phyloP scores from a whole-genome alignment of 2,797 vertebrate genomes.

The Amblyopsis hoosieri region DNA sequence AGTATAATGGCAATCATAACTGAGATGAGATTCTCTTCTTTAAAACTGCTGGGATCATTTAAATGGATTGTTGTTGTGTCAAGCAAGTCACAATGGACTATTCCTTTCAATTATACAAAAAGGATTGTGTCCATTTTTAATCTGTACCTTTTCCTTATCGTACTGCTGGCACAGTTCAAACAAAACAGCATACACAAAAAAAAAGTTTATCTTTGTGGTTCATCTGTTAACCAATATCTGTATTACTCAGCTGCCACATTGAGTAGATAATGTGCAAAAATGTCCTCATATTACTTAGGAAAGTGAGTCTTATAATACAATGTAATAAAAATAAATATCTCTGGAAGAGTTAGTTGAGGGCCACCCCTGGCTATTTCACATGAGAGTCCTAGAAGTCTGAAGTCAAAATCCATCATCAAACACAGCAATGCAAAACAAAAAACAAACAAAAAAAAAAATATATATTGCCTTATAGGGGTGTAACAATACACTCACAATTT shows the following conservation, averaged over 20 bases:
- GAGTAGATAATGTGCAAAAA: constrained; percentile 95
- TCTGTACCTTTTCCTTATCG: too few species aligned
- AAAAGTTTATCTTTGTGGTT: constrained; percentile 14
- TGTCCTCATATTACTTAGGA: constrained; percentile 75
- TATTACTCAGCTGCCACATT: constrained; percentile 93
- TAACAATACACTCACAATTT: too few species aligned
- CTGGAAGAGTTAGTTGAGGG: constrained; percentile 57
- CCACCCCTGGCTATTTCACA: too few species aligned
- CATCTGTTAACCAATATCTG: constrained; percentile 33
- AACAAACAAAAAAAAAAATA: constrained; percentile 11
- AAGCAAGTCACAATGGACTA: too few species aligned
- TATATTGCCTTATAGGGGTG: neutral
- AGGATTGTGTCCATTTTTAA: constrained; percentile 6
- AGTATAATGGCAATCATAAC: constrained; percentile 15
- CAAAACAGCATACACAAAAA: constrained; percentile 36
- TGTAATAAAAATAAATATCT: constrained; percentile 78
- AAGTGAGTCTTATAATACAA: constrained; percentile 61
- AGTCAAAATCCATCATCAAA: constrained; percentile 24
- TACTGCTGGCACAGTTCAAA: constrained; percentile 47
- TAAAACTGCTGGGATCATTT: constrained; percentile 2
- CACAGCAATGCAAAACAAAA: constrained; percentile 25
- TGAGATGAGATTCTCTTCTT: neutral
- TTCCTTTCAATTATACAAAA: neutral
- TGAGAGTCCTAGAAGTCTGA: constrained; percentile 7
- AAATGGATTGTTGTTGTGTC: constrained; percentile 15